phyloP scores from a whole-genome alignment of 2,888 invertebrate genomes.

The Cremastobaeus sp. region DNA sequence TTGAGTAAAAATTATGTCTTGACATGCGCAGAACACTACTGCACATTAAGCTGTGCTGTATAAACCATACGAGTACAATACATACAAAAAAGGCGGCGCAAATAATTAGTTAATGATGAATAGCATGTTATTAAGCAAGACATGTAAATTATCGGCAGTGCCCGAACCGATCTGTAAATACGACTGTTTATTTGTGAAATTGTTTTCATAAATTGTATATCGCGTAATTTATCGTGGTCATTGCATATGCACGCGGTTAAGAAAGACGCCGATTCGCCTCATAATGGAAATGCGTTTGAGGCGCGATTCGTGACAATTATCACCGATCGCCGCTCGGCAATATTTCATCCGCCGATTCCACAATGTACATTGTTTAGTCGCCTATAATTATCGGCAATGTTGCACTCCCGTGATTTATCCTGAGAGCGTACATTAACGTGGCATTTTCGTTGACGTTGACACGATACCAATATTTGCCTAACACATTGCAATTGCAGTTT shows the following conservation, averaged over 20 bases:
- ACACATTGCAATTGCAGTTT: slow-evolving; percentile 41
- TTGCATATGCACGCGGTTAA: slow-evolving; percentile 46
- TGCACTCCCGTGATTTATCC: slow-evolving; percentile 43
- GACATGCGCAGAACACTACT: too few species aligned
- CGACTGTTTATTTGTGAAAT: slow-evolving; percentile 29
- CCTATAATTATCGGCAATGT: slow-evolving; percentile 39
- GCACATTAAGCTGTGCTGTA: too few species aligned
- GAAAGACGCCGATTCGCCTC: slow-evolving; percentile 32
- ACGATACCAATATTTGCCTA: slow-evolving; percentile 39
- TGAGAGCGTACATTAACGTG: slow-evolving; percentile 27
- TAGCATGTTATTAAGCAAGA: slow-evolving; percentile 32
- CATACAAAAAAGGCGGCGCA: slow-evolving; percentile 5
- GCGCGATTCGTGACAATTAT: slow-evolving; percentile 56
- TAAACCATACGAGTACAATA: too few species aligned
- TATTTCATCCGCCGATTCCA: slow-evolving; percentile 49
- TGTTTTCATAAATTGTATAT: slow-evolving; percentile 49
- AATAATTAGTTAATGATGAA: slow-evolving; percentile 32
- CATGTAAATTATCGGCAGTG: slow-evolving; percentile 16
- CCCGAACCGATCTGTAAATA: slow-evolving; percentile 10
- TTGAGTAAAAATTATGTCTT: too few species aligned
- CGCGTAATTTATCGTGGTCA: slow-evolving; percentile 35
- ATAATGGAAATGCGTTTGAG: slow-evolving; percentile 45
- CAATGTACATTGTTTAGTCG: slow-evolving; percentile 50
- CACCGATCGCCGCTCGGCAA: slow-evolving; percentile 28
- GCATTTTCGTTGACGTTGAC: slow-evolving; percentile 55